Evolutionary conservation across 2,888 invertebrate species (phyloP).

Genomic region (Lottia gigantea): DNA sequence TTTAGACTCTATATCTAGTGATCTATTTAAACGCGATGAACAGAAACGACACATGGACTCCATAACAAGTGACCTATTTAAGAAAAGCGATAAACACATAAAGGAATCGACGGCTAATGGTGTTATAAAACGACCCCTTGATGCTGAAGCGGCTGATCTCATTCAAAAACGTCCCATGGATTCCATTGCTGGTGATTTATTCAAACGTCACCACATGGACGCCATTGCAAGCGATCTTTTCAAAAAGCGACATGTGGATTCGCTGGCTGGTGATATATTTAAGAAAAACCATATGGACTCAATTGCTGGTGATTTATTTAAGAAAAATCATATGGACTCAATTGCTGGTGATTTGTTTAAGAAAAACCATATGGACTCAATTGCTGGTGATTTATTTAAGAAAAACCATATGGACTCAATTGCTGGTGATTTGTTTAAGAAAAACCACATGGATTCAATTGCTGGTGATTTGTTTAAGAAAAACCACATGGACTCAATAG

Average conservation of each 20-base stretch:
- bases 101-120: no score
- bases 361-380: slow-evolving; percentile 14
- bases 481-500: slow-evolving; percentile 5
- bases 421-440: slow-evolving; percentile 19
- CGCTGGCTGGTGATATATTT: slow-evolving; percentile 14
- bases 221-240: slow-evolving; percentile 13
- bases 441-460: slow-evolving; percentile 4
- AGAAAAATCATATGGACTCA: slow-evolving; percentile 10
- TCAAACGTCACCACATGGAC: slow-evolving; percentile 10
- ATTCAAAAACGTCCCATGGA: slow-evolving; percentile 12
- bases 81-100: background rate
- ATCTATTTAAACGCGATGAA: slow-evolving; percentile 1
- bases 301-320: background rate
- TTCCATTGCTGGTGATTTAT: slow-evolving; percentile 13
- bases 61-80: background rate
- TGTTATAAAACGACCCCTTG: no score
- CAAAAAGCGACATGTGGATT: slow-evolving; percentile 10
- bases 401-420: slow-evolving; percentile 19
- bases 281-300: slow-evolving; percentile 1
- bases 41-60: background rate
- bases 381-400: slow-evolving; percentile 19
- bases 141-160: no score
- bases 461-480: slow-evolving; percentile 2
- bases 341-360: slow-evolving; percentile 14
- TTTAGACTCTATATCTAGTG: slow-evolving; percentile 14